Evolutionary conservation across 2,797 vertebrate genomes (phyloP), one percentile per base, ranked within the genome.

Genomic region (Scleropages formosus): DNA sequence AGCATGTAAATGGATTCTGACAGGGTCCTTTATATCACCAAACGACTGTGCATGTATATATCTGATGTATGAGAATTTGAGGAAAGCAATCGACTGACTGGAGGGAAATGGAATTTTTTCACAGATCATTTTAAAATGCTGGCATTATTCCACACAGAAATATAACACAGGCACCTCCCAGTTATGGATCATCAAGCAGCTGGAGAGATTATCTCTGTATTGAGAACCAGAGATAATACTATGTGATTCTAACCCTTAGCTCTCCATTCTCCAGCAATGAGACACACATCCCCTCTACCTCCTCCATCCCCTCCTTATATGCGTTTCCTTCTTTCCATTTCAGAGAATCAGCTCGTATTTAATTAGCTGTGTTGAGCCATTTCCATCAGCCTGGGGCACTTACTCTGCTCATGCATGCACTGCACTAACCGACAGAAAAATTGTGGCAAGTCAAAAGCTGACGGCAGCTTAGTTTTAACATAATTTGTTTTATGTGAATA

Each of bases 311-410:
- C 64, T 16, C 22, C 56, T 44, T 61, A 20, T 16, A 13, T 53
- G 63, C 18, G 11, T 64, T 69, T 47, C 26, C 15, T 44, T 62
- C 20, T 68, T 16, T 77, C 64, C 58, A 73, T 73, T 69, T 69
- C n/a, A 77, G 27, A 56, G 72, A 68, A 62, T 61, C 18, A 18
- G 62, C 49, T 61, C 74, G 60, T 22, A 61, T 62, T 62, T 73
- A 62, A 78, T 74, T 78, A 78, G 58, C 26, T 60, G 22, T 18
- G 10, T 49, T 69, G 26, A 60, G 53, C 58, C 59, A 24, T 56
- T 78, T 51, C 58, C 51, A 20, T 46, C 64, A 18, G 72, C 51
- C 15, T 12, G 8, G 20, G 76, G 46, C 31, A 18, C 11, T 27
- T 18, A 47, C 49, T 73, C n/a, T 46, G 22, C 31, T 62, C 59